phyloP scores from a whole-genome alignment of 1,140 invertebrate species.

The Lordiphosa mommai region DNA sequence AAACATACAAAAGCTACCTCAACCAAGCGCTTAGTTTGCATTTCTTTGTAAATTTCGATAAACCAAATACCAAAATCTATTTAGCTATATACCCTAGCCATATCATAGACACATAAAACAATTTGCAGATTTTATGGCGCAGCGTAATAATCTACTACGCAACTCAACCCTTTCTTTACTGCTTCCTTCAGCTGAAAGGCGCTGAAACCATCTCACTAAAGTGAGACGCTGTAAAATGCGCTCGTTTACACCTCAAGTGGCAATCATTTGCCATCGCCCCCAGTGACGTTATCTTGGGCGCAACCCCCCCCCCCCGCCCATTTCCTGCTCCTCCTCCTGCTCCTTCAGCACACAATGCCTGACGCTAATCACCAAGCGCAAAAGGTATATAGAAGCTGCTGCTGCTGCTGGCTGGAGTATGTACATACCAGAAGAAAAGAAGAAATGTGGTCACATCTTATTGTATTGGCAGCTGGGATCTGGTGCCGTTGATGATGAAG shows the following conservation, averaged over 20 bases:
- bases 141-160: too few relatives aligned
- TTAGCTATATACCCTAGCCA: too few relatives aligned
- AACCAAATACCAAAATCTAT: too few relatives aligned
- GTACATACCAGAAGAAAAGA: not conserved
- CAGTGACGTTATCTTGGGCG: conserved; percentile 50
- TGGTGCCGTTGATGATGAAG: conserved; percentile 29
- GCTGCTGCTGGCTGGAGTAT: not conserved
- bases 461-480: conserved; percentile 25
- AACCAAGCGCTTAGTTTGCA: too few relatives aligned
- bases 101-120: too few relatives aligned
- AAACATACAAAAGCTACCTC: too few relatives aligned
- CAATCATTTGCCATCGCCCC: conserved; percentile 64
- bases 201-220: conserved; percentile 15
- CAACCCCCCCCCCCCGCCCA: conserved; percentile 7
- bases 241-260: conserved; percentile 74
- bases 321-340: not conserved
- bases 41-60: too few relatives aligned
- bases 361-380: conserved; percentile 55
- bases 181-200: conserved; percentile 25
- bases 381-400: not conserved
- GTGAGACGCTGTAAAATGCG: conserved; percentile 62
- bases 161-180: conserved; percentile 1
- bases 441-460: conserved; percentile 23
- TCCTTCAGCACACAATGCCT: not conserved
- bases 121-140: too few relatives aligned